Conservation (phyloP, 2,113 vertebrate genomes). For the Cyanistes caeruleus region DNA sequence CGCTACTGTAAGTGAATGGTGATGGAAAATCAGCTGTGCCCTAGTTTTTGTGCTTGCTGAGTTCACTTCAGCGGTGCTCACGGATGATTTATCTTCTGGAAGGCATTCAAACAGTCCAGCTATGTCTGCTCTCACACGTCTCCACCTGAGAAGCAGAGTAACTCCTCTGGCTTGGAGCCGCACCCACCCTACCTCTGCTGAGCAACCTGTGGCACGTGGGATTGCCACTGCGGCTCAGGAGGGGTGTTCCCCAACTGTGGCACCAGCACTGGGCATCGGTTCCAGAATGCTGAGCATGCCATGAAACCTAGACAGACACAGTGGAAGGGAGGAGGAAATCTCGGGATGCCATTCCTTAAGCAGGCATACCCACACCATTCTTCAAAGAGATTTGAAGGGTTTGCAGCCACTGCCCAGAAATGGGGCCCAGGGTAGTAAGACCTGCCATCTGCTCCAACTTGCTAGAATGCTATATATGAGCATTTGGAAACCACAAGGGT, state of each 20-base stretch:
- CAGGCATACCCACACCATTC: background rate
- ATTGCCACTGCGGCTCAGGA: rapidly evolving
- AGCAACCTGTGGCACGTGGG: rapidly evolving
- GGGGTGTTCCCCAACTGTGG: background rate
- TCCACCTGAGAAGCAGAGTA: background rate
- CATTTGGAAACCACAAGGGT: constrained; percentile 13
- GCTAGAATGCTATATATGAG: background rate
- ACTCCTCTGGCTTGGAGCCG: background rate
- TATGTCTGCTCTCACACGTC: background rate
- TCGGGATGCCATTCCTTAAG: constrained; percentile 27
- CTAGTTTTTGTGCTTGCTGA: background rate
- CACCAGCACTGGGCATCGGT: rapidly evolving
- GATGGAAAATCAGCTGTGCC: background rate
- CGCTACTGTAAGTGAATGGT: background rate
- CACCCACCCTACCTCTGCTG: background rate
- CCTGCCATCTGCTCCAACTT: background rate
- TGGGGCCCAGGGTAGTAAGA: background rate
- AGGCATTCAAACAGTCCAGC: background rate
- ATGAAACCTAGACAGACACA: background rate
- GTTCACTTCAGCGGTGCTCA: background rate
- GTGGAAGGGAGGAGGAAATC: background rate
- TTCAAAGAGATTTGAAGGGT: background rate
- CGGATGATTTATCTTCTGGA: background rate
- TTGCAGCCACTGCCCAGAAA: background rate
- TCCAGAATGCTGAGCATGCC: background rate